phyloP scores from a whole-genome alignment of 2,888 invertebrate species.

The Nemurella pictetii region DNA sequence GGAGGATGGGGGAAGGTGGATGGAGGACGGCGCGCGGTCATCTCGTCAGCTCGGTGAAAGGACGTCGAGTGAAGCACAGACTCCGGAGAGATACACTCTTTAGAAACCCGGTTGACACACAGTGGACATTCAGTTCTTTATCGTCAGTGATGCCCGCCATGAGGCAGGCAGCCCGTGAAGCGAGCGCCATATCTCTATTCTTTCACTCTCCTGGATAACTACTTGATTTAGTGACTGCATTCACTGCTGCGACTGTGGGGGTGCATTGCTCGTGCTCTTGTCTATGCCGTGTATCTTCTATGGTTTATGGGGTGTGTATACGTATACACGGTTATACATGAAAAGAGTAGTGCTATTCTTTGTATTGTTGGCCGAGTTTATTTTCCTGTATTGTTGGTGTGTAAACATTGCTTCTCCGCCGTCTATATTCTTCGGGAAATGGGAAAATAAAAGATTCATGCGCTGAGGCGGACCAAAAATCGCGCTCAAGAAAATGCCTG shows the following conservation, averaged over 20 bases:
- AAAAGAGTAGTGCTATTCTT: neutral
- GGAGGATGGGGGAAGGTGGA: no score
- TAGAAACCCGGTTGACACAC: neutral
- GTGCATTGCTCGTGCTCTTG: neutral
- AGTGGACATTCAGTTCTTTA: neutral
- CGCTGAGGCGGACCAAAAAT: neutral
- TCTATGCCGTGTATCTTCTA: neutral
- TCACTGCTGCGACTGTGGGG: neutral
- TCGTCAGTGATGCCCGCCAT: no score
- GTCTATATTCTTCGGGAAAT: neutral
- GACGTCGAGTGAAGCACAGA: neutral
- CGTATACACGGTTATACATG: neutral
- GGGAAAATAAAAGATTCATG: neutral
- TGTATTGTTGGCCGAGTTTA: neutral
- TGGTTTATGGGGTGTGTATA: neutral
- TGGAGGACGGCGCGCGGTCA: neutral
- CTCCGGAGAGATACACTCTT: neutral
- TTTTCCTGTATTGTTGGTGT: neutral
- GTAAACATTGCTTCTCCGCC: neutral
- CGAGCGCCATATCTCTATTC: neutral
- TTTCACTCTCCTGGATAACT: neutral
- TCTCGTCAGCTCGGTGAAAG: neutral
- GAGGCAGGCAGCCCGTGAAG: neutral
- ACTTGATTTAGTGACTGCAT: neutral
- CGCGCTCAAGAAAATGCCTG: neutral